Evolutionary conservation across 2,888 invertebrate genomes (phyloP).

Genomic region (Heliothis peltigera): DNA sequence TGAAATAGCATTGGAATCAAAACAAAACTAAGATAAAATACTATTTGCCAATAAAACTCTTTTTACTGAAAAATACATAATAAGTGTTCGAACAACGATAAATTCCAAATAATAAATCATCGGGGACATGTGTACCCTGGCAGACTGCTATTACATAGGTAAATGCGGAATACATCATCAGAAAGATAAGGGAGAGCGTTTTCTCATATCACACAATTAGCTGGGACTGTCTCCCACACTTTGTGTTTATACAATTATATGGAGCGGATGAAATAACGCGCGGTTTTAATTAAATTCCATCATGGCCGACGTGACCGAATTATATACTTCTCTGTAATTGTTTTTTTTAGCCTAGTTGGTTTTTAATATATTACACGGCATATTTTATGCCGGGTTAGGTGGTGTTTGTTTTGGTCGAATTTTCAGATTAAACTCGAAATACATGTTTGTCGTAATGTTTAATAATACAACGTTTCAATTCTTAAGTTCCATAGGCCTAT

Average conservation of each 20-base stretch:
- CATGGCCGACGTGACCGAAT: conserved; percentile 63
- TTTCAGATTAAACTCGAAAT: background rate
- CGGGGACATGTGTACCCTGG: no score
- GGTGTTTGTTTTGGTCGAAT: conserved; percentile 8
- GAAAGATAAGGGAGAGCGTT: conserved; percentile 5
- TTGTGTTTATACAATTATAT: conserved; percentile 57
- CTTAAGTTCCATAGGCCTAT: background rate
- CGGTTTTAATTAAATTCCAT: conserved; percentile 64
- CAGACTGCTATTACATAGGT: no score
- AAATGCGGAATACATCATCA: no score
- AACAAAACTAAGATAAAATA: background rate
- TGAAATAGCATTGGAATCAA: background rate
- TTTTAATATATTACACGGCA: conserved; percentile 64
- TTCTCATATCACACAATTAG: conserved; percentile 39
- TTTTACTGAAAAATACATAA: no score
- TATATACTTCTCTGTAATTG: conserved; percentile 64
- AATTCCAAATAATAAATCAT: no score
- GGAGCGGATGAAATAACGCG: conserved; percentile 54
- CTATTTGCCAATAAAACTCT: no score
- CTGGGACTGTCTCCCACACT: conserved; percentile 13
- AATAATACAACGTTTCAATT: background rate
- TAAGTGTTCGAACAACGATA: no score
- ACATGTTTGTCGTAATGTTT: background rate
- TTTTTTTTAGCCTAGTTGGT: conserved; percentile 66
- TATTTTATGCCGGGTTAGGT: conserved; percentile 25